Conservation (phyloP, 2,888 invertebrate species). For the Ctena decussata region DNA sequence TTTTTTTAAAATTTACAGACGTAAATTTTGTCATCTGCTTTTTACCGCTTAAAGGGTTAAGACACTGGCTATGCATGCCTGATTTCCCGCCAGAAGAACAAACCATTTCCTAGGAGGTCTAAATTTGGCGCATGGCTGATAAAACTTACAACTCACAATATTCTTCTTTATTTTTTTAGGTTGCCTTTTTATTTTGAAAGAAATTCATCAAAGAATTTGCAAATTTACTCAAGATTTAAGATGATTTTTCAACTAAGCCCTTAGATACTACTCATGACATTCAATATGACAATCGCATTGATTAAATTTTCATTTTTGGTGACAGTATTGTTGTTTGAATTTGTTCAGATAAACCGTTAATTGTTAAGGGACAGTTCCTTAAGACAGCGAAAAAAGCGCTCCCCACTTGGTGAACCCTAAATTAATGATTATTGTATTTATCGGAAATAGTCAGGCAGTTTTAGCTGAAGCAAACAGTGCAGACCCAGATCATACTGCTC, state of each 20-base stretch:
- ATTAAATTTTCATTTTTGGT: neutral
- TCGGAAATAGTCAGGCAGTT: too few species aligned
- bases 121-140: too few species aligned
- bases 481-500: too few species aligned
- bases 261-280: neutral
- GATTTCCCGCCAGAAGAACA: too few species aligned
- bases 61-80: too few species aligned
- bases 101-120: too few species aligned
- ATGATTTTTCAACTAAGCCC: neutral
- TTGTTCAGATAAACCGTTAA: neutral
- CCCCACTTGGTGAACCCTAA: neutral
- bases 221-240: conserved; percentile 9
- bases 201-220: neutral
- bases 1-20: too few species aligned
- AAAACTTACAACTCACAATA: too few species aligned
- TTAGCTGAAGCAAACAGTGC: too few species aligned
- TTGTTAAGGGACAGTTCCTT: neutral
- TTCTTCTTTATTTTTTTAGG: too few species aligned
- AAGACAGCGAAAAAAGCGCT: neutral
- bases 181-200: neutral
- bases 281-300: neutral
- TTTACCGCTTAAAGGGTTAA: too few species aligned
- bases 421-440: neutral
- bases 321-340: neutral
- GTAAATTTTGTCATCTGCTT: too few species aligned